Evolutionary conservation across 2,113 vertebrate genomes (phyloP), one percentile per base, ranked within the genome.

Genomic region (Eolophus roseicapilla): DNA sequence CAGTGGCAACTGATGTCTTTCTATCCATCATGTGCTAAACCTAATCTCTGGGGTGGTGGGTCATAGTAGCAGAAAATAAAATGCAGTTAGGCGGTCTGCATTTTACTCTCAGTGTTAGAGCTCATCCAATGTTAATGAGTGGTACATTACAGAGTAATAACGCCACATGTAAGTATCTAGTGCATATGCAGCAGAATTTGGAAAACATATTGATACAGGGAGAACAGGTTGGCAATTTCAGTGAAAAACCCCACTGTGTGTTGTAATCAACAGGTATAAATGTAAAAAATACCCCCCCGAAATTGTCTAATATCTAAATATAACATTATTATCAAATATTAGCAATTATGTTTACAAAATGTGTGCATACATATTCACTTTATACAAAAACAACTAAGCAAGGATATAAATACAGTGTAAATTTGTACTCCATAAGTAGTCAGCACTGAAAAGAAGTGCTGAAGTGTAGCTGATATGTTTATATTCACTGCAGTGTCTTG

Each of bases 21-120:
- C 46, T 39, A 6, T 44, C 10, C 13, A 9, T 70, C 17, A 16
- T 11, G 18, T 74, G 25, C 49, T 95, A 80, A 85, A 53, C 31
- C 3, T 29, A n/a, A 4, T 46, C 33, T 73, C 4, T 44, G 10
- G 6, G 44, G 10, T 14, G 2, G 1, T 33, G 23, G 13, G 3
- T 55, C 31, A 60, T 7, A 19, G 39, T 31, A 85, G 25, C 7
- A 90, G 59, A 85, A 80, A 80, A 50, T 49, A 74, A 86, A 86
- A 80, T 53, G 24, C 8, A 49, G 18, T 28, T 46, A 39, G 14
- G 35, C 55, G 21, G 13, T 69, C 27, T 85, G 4, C 65, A 60
- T 76, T 84, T 93, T 75, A 33, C 7, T 80, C 4, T 73, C 29
- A 10, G 16, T 50, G 13, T 55, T 44, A 70, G 16, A 86, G 13